These are phyloP conservation scores for Pantherophis alleghaniensis DNA, from an alignment of 2,797 vertebrate species.

Conservation along the genomic window DNA sequence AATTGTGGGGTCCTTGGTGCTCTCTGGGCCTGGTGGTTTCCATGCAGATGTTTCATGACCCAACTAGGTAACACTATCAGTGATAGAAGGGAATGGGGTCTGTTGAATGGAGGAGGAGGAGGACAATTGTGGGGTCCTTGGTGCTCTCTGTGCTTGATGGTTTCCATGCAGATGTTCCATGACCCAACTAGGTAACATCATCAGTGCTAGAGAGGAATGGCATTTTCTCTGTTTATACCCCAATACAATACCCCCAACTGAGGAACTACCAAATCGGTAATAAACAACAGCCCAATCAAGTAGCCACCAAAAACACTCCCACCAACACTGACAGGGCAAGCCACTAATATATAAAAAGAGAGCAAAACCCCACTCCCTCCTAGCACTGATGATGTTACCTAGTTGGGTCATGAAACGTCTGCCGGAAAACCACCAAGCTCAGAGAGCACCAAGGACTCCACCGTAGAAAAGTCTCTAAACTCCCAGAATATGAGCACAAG, in stretches of 20 bases:
- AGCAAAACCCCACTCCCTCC: not conserved
- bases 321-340: not conserved
- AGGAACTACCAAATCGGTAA: not conserved
- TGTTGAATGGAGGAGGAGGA: no score
- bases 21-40: no score
- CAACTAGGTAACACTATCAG: no score
- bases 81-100: no score
- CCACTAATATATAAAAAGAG: not conserved
- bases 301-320: not conserved
- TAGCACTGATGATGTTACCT: not conserved
- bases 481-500: not conserved
- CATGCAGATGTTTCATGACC: no score
- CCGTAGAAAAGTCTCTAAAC: not conserved
- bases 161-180: no score
- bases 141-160: no score
- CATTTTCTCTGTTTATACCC: not conserved
- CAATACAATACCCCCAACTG: not conserved
- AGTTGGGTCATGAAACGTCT: not conserved
- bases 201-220: not conserved
- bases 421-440: not conserved
- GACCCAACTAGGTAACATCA: no score
- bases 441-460: not conserved
- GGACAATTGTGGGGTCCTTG: no score
- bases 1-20: no score
- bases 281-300: not conserved